Evolutionary conservation across 2,797 vertebrate genomes (phyloP).

Genomic region (Argya squamiceps): DNA sequence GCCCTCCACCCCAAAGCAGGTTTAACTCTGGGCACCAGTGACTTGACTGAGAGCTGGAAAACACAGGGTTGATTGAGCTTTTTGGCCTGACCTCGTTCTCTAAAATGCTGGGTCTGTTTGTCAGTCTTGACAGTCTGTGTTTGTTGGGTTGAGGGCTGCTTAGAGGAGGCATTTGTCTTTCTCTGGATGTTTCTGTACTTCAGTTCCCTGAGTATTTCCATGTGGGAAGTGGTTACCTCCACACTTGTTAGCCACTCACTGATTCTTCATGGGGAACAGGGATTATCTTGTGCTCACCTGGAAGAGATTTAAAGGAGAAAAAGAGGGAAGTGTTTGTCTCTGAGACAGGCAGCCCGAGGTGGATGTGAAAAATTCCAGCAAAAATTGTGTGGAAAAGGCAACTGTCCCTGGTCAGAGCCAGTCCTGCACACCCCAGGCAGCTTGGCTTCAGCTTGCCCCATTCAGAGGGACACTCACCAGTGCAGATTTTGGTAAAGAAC

Average conservation of each 20-base stretch:
- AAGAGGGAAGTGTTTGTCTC: rapidly evolving
- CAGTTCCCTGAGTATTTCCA: background rate
- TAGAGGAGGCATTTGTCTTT: background rate
- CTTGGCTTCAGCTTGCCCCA: background rate
- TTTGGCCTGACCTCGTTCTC: background rate
- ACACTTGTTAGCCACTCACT: background rate
- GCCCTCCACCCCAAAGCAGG: background rate
- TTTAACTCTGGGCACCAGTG: background rate
- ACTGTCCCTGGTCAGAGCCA: background rate
- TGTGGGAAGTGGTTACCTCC: background rate
- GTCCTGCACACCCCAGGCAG: rapidly evolving
- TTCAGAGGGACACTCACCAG: background rate
- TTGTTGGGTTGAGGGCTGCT: background rate
- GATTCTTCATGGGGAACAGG: background rate
- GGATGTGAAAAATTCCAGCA: background rate
- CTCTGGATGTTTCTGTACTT: background rate
- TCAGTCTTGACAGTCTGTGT: background rate
- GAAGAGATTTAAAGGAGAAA: background rate
- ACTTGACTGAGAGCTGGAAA: background rate
- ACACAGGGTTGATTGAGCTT: background rate
- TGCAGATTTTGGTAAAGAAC: rapidly evolving
- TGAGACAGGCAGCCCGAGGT: background rate
- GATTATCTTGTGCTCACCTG: background rate
- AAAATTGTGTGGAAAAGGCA: background rate
- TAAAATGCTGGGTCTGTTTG: background rate